Evolutionary conservation across 2,888 invertebrate species (phyloP).

Genomic region (Tanytarsus gracilentus): DNA sequence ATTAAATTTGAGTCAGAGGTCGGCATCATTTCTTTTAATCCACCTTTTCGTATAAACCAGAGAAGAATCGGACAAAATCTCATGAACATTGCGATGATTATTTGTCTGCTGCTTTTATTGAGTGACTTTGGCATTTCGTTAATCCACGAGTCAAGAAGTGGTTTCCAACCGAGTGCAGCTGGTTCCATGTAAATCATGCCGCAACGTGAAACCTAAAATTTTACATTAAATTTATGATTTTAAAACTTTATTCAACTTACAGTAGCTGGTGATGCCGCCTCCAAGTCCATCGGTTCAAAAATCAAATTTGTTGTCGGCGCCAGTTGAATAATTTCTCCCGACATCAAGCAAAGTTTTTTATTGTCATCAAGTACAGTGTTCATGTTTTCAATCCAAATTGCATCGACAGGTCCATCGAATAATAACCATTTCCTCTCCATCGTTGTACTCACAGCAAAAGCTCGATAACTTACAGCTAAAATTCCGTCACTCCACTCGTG

Average conservation of each 20-base stretch:
- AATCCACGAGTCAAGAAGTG: constrained; percentile 76
- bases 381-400: constrained; percentile 95
- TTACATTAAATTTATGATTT: background rate
- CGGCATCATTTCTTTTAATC: constrained; percentile 72
- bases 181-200: constrained; percentile 97
- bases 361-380: constrained; percentile 94
- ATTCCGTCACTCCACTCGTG: constrained; percentile 94
- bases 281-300: constrained; percentile 92
- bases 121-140: constrained; percentile 62
- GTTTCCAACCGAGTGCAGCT: constrained; percentile 82
- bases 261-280: constrained; percentile 87
- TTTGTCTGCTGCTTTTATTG: constrained; percentile 57
- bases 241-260: no score
- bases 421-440: constrained; percentile 87
- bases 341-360: constrained; percentile 94
- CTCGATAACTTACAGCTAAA: constrained; percentile 70
- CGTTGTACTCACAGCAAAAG: constrained; percentile 63
- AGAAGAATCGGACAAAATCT: constrained; percentile 74
- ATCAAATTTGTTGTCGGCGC: constrained; percentile 81
- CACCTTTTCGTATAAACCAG: constrained; percentile 65
- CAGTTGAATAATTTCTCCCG: constrained; percentile 91
- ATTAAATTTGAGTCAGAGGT: constrained; percentile 82
- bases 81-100: constrained; percentile 61
- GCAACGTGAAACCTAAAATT: constrained; percentile 61
- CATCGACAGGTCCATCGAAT: constrained; percentile 94